A percentile compares a stretch with the other conserved stretches of the same genome.
phyloP scores from a whole-genome alignment of 2,113 vertebrate species.

The Nibea albiflora region DNA sequence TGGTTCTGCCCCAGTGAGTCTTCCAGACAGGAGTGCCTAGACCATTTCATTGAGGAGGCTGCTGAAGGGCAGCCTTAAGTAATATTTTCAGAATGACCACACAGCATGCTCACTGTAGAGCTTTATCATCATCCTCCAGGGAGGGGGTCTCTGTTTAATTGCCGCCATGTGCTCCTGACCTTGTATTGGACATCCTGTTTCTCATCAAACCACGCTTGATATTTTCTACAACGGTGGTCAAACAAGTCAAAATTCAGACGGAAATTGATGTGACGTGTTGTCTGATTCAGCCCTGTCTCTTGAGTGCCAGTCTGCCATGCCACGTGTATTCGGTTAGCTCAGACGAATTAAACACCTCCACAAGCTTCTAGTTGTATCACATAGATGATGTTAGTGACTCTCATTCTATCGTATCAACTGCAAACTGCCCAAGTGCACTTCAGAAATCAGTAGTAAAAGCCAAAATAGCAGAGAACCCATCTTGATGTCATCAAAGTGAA shows the following conservation, averaged over 20 bases:
- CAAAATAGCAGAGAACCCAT: not conserved
- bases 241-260: not conserved
- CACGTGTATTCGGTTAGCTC: not conserved
- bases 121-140: constrained; percentile 1
- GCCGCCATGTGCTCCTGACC: constrained; percentile 18
- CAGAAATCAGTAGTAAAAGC: not conserved
- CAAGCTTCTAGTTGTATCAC: not conserved
- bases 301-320: not conserved
- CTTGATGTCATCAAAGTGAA: not conserved
- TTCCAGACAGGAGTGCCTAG: not conserved
- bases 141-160: constrained; percentile 7
- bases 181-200: constrained; percentile 27
- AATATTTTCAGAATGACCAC: constrained; percentile 23
- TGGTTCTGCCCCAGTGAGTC: not conserved
- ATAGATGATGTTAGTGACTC: not conserved
- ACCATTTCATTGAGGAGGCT: not conserved
- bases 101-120: not conserved
- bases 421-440: not conserved
- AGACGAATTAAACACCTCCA: not conserved
- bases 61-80: not conserved
- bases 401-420: not conserved
- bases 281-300: constrained; percentile 14
- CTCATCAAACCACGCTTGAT: constrained; percentile 24
- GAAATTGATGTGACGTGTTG: constrained; percentile 24
- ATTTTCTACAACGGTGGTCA: constrained; percentile 10